Conservation (phyloP, 2,797 vertebrate species). For the Bryconaethiops microstoma region DNA sequence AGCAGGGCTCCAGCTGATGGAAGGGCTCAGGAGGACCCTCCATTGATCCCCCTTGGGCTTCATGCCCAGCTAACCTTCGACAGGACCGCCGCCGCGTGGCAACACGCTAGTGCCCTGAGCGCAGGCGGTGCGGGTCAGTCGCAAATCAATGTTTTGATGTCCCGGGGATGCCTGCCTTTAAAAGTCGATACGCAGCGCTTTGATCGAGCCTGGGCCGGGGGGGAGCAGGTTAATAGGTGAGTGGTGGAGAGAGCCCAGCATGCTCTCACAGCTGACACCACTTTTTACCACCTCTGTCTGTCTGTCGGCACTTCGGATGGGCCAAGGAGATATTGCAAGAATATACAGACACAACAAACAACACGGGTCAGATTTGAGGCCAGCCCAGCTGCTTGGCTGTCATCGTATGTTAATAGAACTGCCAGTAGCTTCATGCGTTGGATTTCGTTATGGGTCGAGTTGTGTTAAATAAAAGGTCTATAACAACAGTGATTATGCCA, state of each 20-base stretch:
- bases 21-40: slow-evolving; percentile 55
- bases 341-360: slow-evolving; percentile 18
- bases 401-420: slow-evolving; percentile 46
- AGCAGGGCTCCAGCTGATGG: slow-evolving; percentile 71
- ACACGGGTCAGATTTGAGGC: not conserved
- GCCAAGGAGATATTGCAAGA: slow-evolving; percentile 38
- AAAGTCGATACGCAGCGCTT: slow-evolving; percentile 77
- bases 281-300: slow-evolving; percentile 60
- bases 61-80: slow-evolving; percentile 77
- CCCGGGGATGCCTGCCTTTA: slow-evolving; percentile 81
- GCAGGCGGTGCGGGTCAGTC: slow-evolving; percentile 70
- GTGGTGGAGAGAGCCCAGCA: slow-evolving; percentile 64
- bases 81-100: slow-evolving; percentile 68
- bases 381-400: slow-evolving; percentile 59
- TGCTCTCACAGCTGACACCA: slow-evolving; percentile 65
- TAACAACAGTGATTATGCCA: slow-evolving; percentile 5
- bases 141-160: slow-evolving; percentile 86
- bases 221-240: slow-evolving; percentile 73
- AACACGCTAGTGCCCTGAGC: slow-evolving; percentile 75
- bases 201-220: slow-evolving; percentile 63
- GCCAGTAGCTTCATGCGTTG: slow-evolving; percentile 19
- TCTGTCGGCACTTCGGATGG: slow-evolving; percentile 46
- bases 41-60: slow-evolving; percentile 77
- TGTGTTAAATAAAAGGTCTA: slow-evolving; percentile 31
- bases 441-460: slow-evolving; percentile 4